Base-by-base conservation (phyloP, 1,140 invertebrate species). In the Diachasmimorpha longicaudata region DNA sequence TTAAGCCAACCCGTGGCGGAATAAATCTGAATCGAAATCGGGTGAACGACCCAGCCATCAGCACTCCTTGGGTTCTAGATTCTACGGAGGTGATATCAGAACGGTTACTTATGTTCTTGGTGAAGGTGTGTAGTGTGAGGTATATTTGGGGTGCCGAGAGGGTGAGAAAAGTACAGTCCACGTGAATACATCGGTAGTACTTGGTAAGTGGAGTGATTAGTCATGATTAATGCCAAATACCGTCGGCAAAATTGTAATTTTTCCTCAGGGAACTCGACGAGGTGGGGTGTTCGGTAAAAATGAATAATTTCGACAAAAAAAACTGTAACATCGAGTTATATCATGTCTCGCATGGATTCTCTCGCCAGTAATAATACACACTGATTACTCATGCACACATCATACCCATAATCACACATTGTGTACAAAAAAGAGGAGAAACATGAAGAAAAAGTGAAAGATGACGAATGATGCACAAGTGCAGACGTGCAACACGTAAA, bases 1-100 rank as follows among this genome's bases (percentile, higher is more conserved):
- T 82, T 81, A 81, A 72, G 48, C 73, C 36, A 55, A 13, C 37
- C 23, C 37, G 13, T 9, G 44, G 72, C 46, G 14, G 69, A 79
- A 76, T 79, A 76, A 74, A 74, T 76, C 70, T 74, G 70, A 79
- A 79, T 67, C 71, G 72, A 72, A 76, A 78, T 66, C 74, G 68
- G 76, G 77, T 72, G 74, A 36, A 37, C 25, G 72, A 66, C 72
- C 23, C 58, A 63, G 14, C 58, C 58, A 63, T 63, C 58, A 63
- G 23, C 48, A 73, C 39, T 63, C 37, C 19, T 67, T 19, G 63
- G 72, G 37, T 44, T 39, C 46, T 11, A 69, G 73, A 75, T 67
- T 66, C 25, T 42, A 25, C 39, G 36, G 9, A 19, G 39, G 14
- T 67, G 37, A 44, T 52, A n/a, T 70, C 63, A 69, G 46, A 52